Percentiles rank a stretch among this genome's conserved stretches.
Conservation (phyloP, 2,797 vertebrate species). For the Sarcoramphus papa region DNA sequence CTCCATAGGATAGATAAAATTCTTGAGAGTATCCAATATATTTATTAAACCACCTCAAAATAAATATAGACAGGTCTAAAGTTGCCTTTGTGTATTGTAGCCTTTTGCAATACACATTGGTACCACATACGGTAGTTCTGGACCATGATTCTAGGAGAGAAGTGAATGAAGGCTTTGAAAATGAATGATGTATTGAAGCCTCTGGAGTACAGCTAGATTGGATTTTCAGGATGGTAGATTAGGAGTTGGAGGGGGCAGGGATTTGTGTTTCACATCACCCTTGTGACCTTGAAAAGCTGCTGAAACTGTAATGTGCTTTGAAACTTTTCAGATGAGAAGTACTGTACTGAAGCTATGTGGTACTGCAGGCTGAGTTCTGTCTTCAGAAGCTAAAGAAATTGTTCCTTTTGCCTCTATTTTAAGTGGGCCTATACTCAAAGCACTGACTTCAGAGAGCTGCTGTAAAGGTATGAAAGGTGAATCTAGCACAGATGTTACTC, state of each 20-base stretch:
- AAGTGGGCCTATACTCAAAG: not conserved
- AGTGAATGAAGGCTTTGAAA: not conserved
- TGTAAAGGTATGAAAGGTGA: not conserved
- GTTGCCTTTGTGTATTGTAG: not conserved
- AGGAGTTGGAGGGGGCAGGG: not conserved
- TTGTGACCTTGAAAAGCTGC: slow-evolving; percentile 31
- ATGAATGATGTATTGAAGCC: not conserved
- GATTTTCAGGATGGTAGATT: not conserved
- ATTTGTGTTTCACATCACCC: not conserved
- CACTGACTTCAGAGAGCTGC: not conserved
- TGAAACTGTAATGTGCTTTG: not conserved
- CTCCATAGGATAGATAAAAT: not conserved
- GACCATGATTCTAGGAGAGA: not conserved
- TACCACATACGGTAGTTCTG: not conserved
- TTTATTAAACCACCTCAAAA: not conserved
- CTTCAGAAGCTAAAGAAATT: not conserved
- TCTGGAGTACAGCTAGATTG: not conserved
- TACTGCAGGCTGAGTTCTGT: not conserved
- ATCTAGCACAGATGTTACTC: not conserved
- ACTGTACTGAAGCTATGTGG: not conserved
- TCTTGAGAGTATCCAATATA: not conserved
- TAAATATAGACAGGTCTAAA: not conserved
- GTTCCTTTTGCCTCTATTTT: not conserved
- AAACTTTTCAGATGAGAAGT: not conserved
- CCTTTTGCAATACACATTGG: not conserved